A percentile compares a stretch with the other conserved stretches of the same genome.
These are phyloP conservation scores for Ctenicera cuprea DNA, from an alignment of 2,888 invertebrate species.

Conservation along the genomic window DNA sequence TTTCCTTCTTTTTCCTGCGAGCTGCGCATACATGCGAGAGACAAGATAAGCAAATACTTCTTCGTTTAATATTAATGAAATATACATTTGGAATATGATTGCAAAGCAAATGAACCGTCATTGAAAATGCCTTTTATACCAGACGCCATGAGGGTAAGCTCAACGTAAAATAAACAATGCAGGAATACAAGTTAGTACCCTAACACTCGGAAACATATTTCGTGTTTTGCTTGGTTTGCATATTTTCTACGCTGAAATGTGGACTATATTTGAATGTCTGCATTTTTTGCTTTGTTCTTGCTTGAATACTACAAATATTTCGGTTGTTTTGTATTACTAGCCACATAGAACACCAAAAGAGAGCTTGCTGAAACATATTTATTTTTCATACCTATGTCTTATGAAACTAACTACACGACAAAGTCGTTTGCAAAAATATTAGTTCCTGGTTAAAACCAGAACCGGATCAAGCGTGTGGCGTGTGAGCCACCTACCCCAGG, in stretches of 20 bases:
- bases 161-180: conserved; percentile 30
- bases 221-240: conserved; percentile 19
- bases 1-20: conserved; percentile 33
- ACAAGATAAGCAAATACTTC: conserved; percentile 43
- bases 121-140: conserved; percentile 46
- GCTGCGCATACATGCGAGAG: conserved; percentile 1
- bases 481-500: too few relatives aligned
- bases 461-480: too few relatives aligned
- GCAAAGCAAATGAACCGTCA: conserved; percentile 48
- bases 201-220: conserved; percentile 19
- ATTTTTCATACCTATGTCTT: too few relatives aligned
- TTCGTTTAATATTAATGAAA: conserved; percentile 51
- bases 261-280: conserved; percentile 20
- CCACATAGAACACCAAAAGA: too few relatives aligned
- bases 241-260: conserved; percentile 23
- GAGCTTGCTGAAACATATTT: too few relatives aligned
- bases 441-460: too few relatives aligned
- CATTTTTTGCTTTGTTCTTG: conserved; percentile 13
- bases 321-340: neutral
- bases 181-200: neutral
- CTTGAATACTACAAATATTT: conserved; percentile 9
- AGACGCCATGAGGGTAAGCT: conserved; percentile 20
- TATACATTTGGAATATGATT: conserved; percentile 50
- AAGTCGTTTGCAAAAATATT: too few relatives aligned
- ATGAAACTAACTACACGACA: too few relatives aligned